Base-by-base conservation (phyloP, 2,113 vertebrate genomes). In the Lophius piscatorius region DNA sequence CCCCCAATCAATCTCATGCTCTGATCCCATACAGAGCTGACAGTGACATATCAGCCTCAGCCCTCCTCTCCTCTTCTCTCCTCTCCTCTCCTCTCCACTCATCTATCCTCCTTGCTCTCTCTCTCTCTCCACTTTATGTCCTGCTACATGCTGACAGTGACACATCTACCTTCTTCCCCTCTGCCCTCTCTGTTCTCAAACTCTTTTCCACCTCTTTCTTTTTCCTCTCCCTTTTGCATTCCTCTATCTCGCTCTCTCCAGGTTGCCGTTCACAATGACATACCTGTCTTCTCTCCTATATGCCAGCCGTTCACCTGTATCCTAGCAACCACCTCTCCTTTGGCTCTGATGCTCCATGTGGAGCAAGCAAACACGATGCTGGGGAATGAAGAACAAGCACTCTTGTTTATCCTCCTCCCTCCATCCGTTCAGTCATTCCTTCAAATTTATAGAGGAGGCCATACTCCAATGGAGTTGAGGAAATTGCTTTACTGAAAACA, bases 241-340 rank as follows among this genome's bases (percentile, higher is more conserved):
- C 46, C 56, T 70, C 74, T 81, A 67, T 76, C 82, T 76, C 7
- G 17, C 75, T 39, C 82, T 80, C 80, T 76, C 74, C 85, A 79
- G 76, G 80, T 82, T 83, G 71, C 65, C 55, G 63, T 54, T 78
- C 79, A 88, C 87, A 83, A 85, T 84, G 83, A 87, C 75, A 77
- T 83, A 85, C 87, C 86, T 68, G 76, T 80, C 83, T 83, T 67
- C 82, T 68, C 75, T 77, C 82, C 84, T 83, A 82, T 86, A 90
- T 87, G 87, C 90, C 88, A 82, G 81, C 86, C 59, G 71, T 73
- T 90, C 90, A 92, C 91, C 90, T 91, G 90, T 92, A 90, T 92
- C 91, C 90, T 92, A 91, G 91, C 92, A 93, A 92, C 92, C 72
- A 54, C 84, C 80, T 91, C 84, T 88, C 87, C 87, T 83, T 85